Base-by-base conservation (phyloP, 2,888 invertebrate species). In the Apocheima hispidaria region DNA sequence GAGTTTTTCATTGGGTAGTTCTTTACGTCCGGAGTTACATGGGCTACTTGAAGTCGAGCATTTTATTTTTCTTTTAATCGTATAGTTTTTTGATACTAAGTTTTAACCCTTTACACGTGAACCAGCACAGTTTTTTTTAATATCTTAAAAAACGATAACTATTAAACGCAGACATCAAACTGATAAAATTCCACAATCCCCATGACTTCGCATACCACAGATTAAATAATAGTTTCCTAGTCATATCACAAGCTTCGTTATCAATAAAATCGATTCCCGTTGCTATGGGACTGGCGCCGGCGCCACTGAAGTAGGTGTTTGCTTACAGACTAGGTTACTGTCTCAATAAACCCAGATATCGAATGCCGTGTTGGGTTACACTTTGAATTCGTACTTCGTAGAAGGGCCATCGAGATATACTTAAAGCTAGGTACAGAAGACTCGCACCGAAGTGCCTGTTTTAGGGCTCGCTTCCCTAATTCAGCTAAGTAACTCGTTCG, bases 341-440 rank as follows among this genome's bases (percentile, higher is more conserved):
- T 63, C 60, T 60, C 60, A 60, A 63, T 56, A 54, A n/a, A 61
- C 48, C 30, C 52, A 51, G 41, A 52, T 56, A 61, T 61, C 56
- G 44, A 18, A 28, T 61, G 30, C 35, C 46, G 40, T 35, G 20
- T 52, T 36, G 26, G 50, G 33, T 63, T 63, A 46, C 61, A 52
- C 57, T 49, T 62, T 52, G 51, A 61, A 52, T 52, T 51, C 35
- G 14, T 35, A 35, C 4, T 35, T 35, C 35, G 4, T 35, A 35
- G 14, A 35, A n/a, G 35, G 14, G 14, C n/a, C n/a, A n/a, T n/a
- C n/a, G n/a, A 35, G 5, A 4, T 26, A 1, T 48, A 3, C 28
- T 1, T 1, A 20, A 12, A 40, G 9, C 9, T 38, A 38, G 18
- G 10, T 18, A 38, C 9, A 4, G n/a, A 14, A 4, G n/a, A 14